Base-by-base conservation (phyloP, 2,888 invertebrate species). In the Cantharis rufa region DNA sequence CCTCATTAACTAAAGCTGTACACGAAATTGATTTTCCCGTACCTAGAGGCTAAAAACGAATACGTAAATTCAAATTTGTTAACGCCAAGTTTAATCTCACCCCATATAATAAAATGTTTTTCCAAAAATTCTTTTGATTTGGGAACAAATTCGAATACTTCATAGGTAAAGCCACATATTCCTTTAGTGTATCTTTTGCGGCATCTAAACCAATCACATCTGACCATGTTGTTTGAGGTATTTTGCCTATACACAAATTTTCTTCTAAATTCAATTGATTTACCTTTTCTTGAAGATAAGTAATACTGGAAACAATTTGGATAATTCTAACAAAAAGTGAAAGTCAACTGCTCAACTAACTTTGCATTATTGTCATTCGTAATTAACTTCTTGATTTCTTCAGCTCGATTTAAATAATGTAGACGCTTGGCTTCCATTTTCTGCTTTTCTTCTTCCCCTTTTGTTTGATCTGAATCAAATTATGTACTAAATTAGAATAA, bases 1-100 rank as follows among this genome's bases (percentile, higher is more conserved):
- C 99, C 90, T 99, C 99, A n/a, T 99, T 99, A 9, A 99, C 99
- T 2, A 99, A 99, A 64, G 99, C 99, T 89, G 99, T 99, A 3
- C 99, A 99, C 85, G 99, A 90, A 88, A 95, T 99, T 21, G 99
- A 99, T 92, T 99, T 99, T 89, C 99, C 99, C 79, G 99, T 99
- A 90, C 99, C 99, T 84, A 99, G 99, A 64, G 99, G 99, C 90
- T 94, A 85, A 62, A 89, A 83, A 81, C 77, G 79, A 80, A 48
- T n/a, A 32, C 27, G 10, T 24, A 24, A 24, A 24, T 9, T 24
- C 24, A 9, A 24, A 24, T 24, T 24, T 24, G 0, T 24, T 24
- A 9, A 24, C 10, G 10, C 27, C 10, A 28, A 28, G 3, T 10
- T 28, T 61, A 69, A 74, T 86, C 89, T 89, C 89, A 94, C 94